Conservation (phyloP, 2,113 vertebrate genomes). For the Toxotes jaculatrix region DNA sequence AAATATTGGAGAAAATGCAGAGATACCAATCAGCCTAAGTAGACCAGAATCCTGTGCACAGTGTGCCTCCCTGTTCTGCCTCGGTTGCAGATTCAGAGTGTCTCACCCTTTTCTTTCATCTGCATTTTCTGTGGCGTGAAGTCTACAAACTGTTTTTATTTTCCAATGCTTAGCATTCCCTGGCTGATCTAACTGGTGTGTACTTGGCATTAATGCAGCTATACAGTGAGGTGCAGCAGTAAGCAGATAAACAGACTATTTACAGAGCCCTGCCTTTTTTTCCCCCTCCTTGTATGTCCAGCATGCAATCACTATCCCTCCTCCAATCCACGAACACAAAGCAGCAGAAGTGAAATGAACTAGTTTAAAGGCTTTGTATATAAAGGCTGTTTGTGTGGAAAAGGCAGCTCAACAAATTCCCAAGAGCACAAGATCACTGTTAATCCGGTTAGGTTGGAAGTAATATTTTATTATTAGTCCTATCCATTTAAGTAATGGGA, state of each 20-base stretch:
- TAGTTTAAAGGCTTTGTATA: conserved; percentile 69
- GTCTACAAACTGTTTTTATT: conserved; percentile 52
- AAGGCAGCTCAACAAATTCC: conserved; percentile 70
- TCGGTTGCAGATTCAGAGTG: conserved; percentile 38
- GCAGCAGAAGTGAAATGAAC: conserved; percentile 59
- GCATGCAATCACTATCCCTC: conserved; percentile 48
- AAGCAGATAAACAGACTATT: conserved; percentile 66
- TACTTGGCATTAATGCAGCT: conserved; percentile 55
- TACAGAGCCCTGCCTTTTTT: conserved; percentile 39
- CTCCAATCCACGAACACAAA: conserved; percentile 49
- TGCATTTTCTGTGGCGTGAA: conserved; percentile 35
- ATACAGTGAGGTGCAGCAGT: conserved; percentile 54
- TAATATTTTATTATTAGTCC: conserved; percentile 80
- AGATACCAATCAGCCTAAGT: conserved; percentile 25
- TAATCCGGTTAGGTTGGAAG: conserved; percentile 79
- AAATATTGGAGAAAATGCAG: neutral
- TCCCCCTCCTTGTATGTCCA: conserved; percentile 48
- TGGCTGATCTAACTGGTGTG: conserved; percentile 29
- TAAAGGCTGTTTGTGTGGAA: conserved; percentile 68
- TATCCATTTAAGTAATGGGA: conserved; percentile 82
- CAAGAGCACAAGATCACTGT: conserved; percentile 76
- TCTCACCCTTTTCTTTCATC: conserved; percentile 45
- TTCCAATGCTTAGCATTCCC: conserved; percentile 44
- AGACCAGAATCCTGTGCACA: neutral
- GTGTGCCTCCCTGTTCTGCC: conserved; percentile 10